Percentiles rank a stretch among this genome's conserved stretches.
phyloP scores from a whole-genome alignment of 2,888 invertebrate genomes.

The Cheiracanthium punctorium region DNA sequence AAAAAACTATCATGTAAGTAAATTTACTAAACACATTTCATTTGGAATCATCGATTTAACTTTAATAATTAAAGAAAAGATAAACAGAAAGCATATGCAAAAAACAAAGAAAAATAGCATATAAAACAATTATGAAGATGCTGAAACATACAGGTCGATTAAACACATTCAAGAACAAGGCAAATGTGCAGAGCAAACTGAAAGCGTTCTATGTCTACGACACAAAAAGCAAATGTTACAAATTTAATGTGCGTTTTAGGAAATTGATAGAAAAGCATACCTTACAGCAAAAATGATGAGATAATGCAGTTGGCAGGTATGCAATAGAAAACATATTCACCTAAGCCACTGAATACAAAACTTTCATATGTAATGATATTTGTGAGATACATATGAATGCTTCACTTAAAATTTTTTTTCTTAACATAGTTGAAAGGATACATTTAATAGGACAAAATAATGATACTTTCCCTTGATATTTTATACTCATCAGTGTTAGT shows the following conservation, averaged over 20 bases:
- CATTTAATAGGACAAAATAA: background rate
- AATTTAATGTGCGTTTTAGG: background rate
- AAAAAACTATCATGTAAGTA: no score
- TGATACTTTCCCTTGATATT: no score
- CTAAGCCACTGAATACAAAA: constrained; percentile 57
- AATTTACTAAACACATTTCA: no score
- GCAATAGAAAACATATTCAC: constrained; percentile 60
- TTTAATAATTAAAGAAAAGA: no score
- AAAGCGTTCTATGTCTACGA: background rate
- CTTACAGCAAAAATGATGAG: constrained; percentile 49
- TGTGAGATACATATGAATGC: background rate
- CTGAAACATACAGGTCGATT: no score
- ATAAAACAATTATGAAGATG: no score
- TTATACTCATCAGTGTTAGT: no score
- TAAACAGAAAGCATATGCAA: no score
- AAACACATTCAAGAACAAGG: background rate
- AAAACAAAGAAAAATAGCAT: no score
- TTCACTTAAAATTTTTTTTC: background rate
- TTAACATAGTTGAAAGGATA: background rate
- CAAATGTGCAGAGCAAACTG: background rate
- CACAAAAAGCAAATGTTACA: background rate
- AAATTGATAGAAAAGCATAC: constrained; percentile 61
- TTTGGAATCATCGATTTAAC: no score
- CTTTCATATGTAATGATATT: constrained; percentile 26
- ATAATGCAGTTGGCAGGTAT: constrained; percentile 66